Percentiles rank a stretch among this genome's conserved stretches.
Evolutionary conservation across 1,140 invertebrate species (phyloP).

Genomic region (Drosophila jambulina): DNA sequence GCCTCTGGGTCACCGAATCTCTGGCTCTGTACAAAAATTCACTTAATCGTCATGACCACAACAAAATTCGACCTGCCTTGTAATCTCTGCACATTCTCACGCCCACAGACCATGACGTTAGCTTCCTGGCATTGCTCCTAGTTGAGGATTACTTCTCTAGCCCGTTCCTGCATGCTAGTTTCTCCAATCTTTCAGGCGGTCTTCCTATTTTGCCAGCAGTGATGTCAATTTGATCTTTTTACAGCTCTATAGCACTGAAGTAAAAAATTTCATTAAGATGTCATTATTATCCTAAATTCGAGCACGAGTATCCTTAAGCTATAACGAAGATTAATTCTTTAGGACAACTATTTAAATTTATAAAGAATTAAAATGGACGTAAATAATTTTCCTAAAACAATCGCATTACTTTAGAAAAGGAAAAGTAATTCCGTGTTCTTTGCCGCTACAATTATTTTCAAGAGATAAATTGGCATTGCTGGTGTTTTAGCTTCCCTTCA

Average conservation of each 20-base stretch:
- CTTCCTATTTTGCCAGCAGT: constrained; percentile 6
- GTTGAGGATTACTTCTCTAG: constrained; percentile 20
- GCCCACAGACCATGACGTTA: constrained; percentile 35
- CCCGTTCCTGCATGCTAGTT: constrained; percentile 65
- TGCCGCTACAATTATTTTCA: neutral
- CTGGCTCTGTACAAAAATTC: constrained; percentile 22
- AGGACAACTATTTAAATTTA: too few species aligned
- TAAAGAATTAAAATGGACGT: too few species aligned
- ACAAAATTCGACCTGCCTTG: constrained; percentile 18
- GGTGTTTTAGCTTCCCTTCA: constrained; percentile 5
- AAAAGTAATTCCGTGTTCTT: too few species aligned
- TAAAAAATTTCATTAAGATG: too few species aligned
- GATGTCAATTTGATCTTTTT: constrained; percentile 2
- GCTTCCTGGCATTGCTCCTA: constrained; percentile 52
- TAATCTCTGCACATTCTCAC: constrained; percentile 25
- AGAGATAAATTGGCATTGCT: constrained; percentile 18
- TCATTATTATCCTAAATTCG: too few species aligned
- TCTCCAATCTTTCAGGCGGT: constrained; percentile 13
- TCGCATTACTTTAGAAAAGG: too few species aligned
- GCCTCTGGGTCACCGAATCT: constrained; percentile 7
- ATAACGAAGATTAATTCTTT: too few species aligned
- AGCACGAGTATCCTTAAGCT: too few species aligned
- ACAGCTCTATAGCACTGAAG: neutral
- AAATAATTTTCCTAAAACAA: too few species aligned
- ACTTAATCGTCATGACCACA: neutral